Evolutionary conservation across 2,113 vertebrate species (phyloP).

Genomic region (Abramis brama): DNA sequence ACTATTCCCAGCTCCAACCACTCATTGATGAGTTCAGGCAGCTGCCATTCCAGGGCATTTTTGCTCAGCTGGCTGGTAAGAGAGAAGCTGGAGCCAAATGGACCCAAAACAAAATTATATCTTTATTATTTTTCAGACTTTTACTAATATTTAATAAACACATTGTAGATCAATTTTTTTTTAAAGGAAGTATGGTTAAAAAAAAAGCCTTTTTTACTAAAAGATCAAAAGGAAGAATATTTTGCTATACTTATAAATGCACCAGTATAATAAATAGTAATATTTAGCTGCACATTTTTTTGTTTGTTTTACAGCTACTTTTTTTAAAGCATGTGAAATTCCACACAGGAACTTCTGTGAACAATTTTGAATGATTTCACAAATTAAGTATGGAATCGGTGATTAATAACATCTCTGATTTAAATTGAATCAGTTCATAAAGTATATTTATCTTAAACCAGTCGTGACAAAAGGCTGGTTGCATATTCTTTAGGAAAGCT

Average conservation of each 20-base stretch:
- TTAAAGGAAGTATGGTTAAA: neutral
- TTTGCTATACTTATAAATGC: neutral
- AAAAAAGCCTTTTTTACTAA: neutral
- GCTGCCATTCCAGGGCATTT: conserved; percentile 90
- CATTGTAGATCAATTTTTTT: neutral
- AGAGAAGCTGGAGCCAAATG: conserved; percentile 14
- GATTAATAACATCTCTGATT: neutral
- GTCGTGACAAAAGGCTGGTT: neutral
- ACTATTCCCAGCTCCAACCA: conserved; percentile 75
- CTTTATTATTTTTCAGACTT: neutral
- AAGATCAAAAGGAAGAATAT: neutral
- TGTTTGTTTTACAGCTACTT: no score
- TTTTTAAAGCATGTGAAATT: neutral
- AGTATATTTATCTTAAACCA: neutral
- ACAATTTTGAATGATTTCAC: neutral
- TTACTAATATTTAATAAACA: neutral
- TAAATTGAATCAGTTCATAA: neutral
- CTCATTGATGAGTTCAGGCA: conserved; percentile 84
- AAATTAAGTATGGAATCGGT: neutral
- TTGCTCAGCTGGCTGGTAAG: conserved; percentile 89
- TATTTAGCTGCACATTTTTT: no score
- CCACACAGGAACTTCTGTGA: neutral
- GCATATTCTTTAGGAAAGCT: neutral
- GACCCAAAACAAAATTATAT: neutral
- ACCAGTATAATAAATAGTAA: neutral